A percentile compares a stretch with the other conserved stretches of the same genome.
These are phyloP conservation scores for Pantelozetes paolii DNA, from an alignment of 2,888 invertebrate genomes.

Conservation along the genomic window DNA sequence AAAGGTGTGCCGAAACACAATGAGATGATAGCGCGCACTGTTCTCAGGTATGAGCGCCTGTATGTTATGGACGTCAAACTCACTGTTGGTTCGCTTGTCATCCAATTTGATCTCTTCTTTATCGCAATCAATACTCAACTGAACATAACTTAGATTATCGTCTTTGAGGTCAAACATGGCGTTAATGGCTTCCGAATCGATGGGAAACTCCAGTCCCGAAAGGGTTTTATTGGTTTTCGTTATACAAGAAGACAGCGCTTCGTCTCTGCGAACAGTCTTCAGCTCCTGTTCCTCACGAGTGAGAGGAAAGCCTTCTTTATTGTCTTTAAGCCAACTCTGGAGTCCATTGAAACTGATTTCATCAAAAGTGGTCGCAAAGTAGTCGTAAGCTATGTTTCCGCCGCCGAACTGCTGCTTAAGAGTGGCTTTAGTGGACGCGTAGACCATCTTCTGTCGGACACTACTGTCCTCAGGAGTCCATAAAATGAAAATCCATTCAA, in stretches of 20 bases:
- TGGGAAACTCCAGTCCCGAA: slow-evolving; percentile 81
- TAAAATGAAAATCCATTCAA: slow-evolving; percentile 65
- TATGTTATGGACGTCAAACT: slow-evolving; percentile 65
- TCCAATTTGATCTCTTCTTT: slow-evolving; percentile 83
- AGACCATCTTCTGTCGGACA: slow-evolving; percentile 91
- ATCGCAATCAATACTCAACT: slow-evolving; percentile 63
- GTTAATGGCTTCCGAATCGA: slow-evolving; percentile 71
- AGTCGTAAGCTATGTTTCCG: slow-evolving; percentile 66
- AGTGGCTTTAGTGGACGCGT: slow-evolving; percentile 95
- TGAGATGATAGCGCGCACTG: slow-evolving; percentile 84
- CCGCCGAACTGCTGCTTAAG: slow-evolving; percentile 93
- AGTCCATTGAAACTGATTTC: slow-evolving; percentile 28
- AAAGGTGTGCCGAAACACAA: slow-evolving; percentile 81
- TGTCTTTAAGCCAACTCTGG: slow-evolving; percentile 34
- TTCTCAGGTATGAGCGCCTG: slow-evolving; percentile 76
- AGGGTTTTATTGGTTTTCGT: slow-evolving; percentile 60
- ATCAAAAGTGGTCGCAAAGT: slow-evolving; percentile 73
- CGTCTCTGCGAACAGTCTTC: slow-evolving; percentile 51
- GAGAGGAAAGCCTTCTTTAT: slow-evolving; percentile 11
- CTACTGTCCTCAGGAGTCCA: slow-evolving; percentile 92
- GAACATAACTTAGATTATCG: slow-evolving; percentile 27
- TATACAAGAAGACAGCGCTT: slow-evolving; percentile 29
- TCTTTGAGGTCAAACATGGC: slow-evolving; percentile 67
- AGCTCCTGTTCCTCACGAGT: slow-evolving; percentile 54
- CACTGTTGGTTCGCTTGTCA: slow-evolving; percentile 59